Evolutionary conservation across 2,797 vertebrate genomes (phyloP), one percentile per base, ranked within the genome.

Genomic region (Hephaestus fuliginosus): DNA sequence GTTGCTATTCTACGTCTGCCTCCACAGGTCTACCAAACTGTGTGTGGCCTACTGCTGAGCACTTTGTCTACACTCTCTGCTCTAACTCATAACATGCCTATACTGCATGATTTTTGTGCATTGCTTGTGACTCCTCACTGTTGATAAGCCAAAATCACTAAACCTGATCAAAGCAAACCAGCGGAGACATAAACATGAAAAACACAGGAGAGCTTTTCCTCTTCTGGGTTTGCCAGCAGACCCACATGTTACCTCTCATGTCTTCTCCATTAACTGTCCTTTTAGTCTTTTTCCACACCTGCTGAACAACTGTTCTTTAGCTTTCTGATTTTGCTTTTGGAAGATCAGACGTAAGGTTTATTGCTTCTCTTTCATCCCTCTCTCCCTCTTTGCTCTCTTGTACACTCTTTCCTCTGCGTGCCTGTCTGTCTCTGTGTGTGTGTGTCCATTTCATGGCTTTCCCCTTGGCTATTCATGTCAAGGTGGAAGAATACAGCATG

Each of bases 381-480:
- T 67, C 53, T 61, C 61, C 20, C n/a, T 46, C 49, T 44, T 60
- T 1, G 1, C 52, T 69, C 39, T 39, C n/a, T 30, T 14, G 22
- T 20, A 5, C 46, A 46, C 62, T 80, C 52, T 71, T n/a, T 44
- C 33, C 8, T 49, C 28, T 9, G 20, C 18, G 69, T 56, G n/a
- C 51, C 44, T 60, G 52, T 44, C 30, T 52, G 25, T n/a, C 22
- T 44, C 30, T 52, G 25, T n/a, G 22, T 43, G 0, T 61, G 1
- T 17, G 44, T 53, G 41, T 72, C 70, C 28, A 57, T 67, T 87
- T 77, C n/a, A 39, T 43, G 69, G 15, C 64, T 76, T 81, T 84
- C 73, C 79, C 70, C 83, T 88, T 82, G 76, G 78, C 78, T 83
- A 81, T 76, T 80, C 8, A 20, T 51, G 81, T 89, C 88, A 83